These are phyloP conservation scores for Entomyzon cyanotis DNA, from an alignment of 2,113 vertebrate species.

Conservation along the genomic window DNA sequence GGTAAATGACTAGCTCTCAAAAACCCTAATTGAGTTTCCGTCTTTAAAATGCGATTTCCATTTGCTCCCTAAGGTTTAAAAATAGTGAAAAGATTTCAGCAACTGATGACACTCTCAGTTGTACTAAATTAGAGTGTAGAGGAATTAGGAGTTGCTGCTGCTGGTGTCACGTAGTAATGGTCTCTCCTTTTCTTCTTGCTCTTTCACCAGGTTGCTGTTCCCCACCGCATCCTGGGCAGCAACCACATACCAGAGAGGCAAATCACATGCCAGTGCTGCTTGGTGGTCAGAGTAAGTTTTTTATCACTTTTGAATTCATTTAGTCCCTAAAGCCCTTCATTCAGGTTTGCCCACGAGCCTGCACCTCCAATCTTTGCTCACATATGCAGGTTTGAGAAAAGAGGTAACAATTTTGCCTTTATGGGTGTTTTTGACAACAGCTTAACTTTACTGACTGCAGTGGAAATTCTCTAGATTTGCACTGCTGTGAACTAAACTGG, in stretches of 20 bases:
- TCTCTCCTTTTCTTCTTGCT: background rate
- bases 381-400: accelerated
- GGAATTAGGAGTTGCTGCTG: background rate
- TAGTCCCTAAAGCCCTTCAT: background rate
- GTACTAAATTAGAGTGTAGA: background rate
- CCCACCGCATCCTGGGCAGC: accelerated
- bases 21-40: constrained; percentile 31
- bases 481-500: background rate
- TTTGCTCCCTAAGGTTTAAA: constrained; percentile 40
- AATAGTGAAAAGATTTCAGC: constrained; percentile 2
- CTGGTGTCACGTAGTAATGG: background rate
- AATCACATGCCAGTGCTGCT: background rate
- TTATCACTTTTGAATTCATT: background rate
- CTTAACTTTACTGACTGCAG: background rate
- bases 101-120: background rate
- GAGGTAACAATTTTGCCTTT: background rate
- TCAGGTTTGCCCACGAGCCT: background rate
- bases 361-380: background rate
- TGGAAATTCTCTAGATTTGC: background rate
- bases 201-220: background rate
- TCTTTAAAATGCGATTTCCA: constrained; percentile 34
- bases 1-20: background rate
- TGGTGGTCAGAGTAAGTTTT: background rate
- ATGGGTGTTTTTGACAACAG: background rate
- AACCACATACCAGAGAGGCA: background rate